Base-by-base conservation (phyloP, 1,140 invertebrate species). In the Orussus abietinus region DNA sequence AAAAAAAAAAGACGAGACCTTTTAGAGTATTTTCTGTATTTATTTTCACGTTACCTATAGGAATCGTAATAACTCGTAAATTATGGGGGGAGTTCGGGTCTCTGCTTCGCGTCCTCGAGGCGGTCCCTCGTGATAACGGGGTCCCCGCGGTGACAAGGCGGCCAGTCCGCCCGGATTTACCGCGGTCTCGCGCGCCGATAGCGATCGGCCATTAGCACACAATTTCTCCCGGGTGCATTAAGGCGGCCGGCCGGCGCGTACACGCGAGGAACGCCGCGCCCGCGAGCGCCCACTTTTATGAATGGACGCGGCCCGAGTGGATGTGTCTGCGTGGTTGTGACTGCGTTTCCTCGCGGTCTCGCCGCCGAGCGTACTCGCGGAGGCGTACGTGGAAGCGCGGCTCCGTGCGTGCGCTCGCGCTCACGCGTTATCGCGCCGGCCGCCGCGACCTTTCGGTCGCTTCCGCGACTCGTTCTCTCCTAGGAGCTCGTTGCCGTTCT, bases 181-280 rank as follows among this genome's bases (percentile, higher is more conserved):
- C 41, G 37, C 26, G 35, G 33, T n/a, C 18, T 11, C 18, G 38
- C 13, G 21, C 32, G 28, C 43, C 42, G 51, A 54, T 55, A 55
- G 45, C 32, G 41, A 53, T 55, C 51, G 28, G 26, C 47, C 39
- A 53, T 55, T 53, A 55, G 45, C 53, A 51, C 41, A 43, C 44
- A 45, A 53, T 55, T 50, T 55, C 51, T 51, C 44, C 38, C 22
- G 22, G 32, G 15, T n/a, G 42, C 26, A 49, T 49, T 50, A 53
- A 55, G 53, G 53, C 49, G 51, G 52, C 52, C 25, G 46, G 37
- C 38, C 39, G 33, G 40, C 25, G 48, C 43, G 44, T 45, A 42
- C 13, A 30, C 40, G 36, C 40, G 45, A 50, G 40, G 21, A 22
- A 29, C 29, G 31, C 13, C 17, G 17, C 35, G 20, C 17, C 35